Percentiles rank a stretch among this genome's conserved stretches.
phyloP scores from a whole-genome alignment of 2,113 vertebrate species.

The Micromys minutus region DNA sequence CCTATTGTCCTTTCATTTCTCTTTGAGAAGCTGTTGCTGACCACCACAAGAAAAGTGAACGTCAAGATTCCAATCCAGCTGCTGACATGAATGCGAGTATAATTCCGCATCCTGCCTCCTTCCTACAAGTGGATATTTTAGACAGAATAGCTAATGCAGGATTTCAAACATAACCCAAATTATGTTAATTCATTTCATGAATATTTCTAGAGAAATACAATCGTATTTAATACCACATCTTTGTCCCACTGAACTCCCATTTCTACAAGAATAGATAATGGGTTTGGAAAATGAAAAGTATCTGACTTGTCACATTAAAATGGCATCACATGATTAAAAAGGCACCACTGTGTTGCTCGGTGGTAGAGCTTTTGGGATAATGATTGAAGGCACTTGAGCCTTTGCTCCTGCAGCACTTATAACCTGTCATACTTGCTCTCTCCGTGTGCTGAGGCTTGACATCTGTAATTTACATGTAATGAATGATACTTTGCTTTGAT shows the following conservation, averaged over 20 bases:
- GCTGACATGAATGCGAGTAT: constrained; percentile 27
- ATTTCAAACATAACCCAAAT: constrained; percentile 39
- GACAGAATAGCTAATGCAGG: constrained; percentile 23
- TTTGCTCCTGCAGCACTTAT: constrained; percentile 6
- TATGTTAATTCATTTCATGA: constrained; percentile 47
- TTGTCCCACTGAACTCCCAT: constrained; percentile 55
- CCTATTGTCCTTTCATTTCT: constrained; percentile 57
- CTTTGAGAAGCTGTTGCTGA: constrained; percentile 63
- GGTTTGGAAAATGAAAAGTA: constrained; percentile 43
- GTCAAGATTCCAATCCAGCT: constrained; percentile 55
- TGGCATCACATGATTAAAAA: constrained; percentile 40
- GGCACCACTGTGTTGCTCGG: not conserved
- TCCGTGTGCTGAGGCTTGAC: constrained; percentile 25
- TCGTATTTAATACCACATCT: constrained; percentile 38
- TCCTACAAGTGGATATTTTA: constrained; percentile 33
- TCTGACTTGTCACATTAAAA: constrained; percentile 39
- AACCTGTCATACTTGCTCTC: constrained; percentile 21
- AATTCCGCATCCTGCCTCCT: constrained; percentile 39
- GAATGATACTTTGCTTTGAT: constrained; percentile 71
- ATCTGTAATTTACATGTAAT: constrained; percentile 65
- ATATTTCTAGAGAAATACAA: constrained; percentile 59
- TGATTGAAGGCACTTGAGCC: constrained; percentile 28
- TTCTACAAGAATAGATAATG: constrained; percentile 38
- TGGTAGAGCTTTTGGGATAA: constrained; percentile 29
- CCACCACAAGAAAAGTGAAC: constrained; percentile 39